Conservation (phyloP, 1,140 invertebrate genomes). For the Papilio glaucus region DNA sequence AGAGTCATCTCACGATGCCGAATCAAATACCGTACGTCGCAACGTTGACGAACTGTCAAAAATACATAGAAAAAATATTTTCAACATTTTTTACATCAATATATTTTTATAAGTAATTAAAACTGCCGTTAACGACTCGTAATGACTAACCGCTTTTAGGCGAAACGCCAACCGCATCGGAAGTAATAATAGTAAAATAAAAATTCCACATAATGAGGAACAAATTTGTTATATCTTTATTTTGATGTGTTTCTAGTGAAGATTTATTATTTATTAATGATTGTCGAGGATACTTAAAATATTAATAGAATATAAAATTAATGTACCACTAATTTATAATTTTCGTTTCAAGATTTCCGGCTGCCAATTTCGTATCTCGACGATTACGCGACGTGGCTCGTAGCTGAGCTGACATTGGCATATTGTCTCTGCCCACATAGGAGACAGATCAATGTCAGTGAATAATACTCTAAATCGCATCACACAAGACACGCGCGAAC, state of each 20-base stretch:
- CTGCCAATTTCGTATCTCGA: conserved; percentile 6
- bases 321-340: conserved; percentile 24
- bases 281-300: background rate
- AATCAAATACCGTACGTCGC: background rate
- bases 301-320: conserved; percentile 19
- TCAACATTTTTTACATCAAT: background rate
- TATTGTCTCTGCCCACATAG: conserved; percentile 16
- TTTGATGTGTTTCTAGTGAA: conserved; percentile 1
- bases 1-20: too few relatives aligned
- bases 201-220: conserved; percentile 10
- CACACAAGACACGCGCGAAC: background rate
- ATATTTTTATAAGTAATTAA: conserved; percentile 30
- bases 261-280: conserved; percentile 26
- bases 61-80: background rate
- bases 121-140: conserved; percentile 10
- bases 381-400: conserved; percentile 4
- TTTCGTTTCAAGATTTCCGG: conserved; percentile 12
- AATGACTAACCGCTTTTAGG: conserved; percentile 31
- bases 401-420: conserved; percentile 23
- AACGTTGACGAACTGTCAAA: background rate
- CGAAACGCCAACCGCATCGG: conserved; percentile 28
- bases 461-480: conserved; percentile 9
- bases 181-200: conserved; percentile 30
- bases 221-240: conserved; percentile 17
- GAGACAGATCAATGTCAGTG: conserved; percentile 23